Percentiles rank a stretch among this genome's conserved stretches.
Evolutionary conservation across 2,113 vertebrate species (phyloP).

Genomic region (Telmatochromis brichardi): DNA sequence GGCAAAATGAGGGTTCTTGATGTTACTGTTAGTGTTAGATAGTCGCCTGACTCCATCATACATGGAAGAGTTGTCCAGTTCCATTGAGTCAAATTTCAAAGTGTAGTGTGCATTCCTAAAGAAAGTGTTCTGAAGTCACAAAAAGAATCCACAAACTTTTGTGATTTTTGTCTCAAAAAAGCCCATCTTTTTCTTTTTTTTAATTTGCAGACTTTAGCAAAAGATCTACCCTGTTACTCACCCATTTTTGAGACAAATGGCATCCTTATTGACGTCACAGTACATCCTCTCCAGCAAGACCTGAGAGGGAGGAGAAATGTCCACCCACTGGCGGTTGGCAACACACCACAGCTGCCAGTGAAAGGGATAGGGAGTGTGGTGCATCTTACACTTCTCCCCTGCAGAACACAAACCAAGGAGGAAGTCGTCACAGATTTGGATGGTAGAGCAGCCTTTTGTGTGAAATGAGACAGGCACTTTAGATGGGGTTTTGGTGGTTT

Average conservation of each 20-base stretch:
- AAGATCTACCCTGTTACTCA: not conserved
- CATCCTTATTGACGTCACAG: not conserved
- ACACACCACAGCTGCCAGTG: slow-evolving; percentile 50
- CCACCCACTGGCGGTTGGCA: slow-evolving; percentile 12
- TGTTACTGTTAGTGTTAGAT: slow-evolving; percentile 3
- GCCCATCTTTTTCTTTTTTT: not conserved
- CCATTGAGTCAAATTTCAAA: slow-evolving; percentile 35
- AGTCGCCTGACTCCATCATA: slow-evolving; percentile 41
- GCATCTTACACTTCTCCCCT: slow-evolving; percentile 6
- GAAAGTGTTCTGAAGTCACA: not conserved
- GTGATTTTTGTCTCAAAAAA: not conserved
- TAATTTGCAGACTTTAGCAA: not conserved
- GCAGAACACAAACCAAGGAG: not conserved
- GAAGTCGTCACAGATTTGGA: slow-evolving; percentile 52
- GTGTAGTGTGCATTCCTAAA: not conserved
- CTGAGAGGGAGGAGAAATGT: not conserved
- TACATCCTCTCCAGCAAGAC: slow-evolving; percentile 44
- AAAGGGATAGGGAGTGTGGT: slow-evolving; percentile 57
- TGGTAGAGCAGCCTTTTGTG: not conserved
- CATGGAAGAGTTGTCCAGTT: not conserved
- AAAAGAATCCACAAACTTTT: not conserved
- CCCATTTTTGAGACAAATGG: not conserved
- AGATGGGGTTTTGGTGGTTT: not conserved
- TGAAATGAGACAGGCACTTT: not conserved
- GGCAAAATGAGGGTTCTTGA: slow-evolving; percentile 29